Percentiles rank a stretch among this genome's conserved stretches.
phyloP scores from a whole-genome alignment of 2,888 invertebrate genomes.

The Xylota sylvarum region DNA sequence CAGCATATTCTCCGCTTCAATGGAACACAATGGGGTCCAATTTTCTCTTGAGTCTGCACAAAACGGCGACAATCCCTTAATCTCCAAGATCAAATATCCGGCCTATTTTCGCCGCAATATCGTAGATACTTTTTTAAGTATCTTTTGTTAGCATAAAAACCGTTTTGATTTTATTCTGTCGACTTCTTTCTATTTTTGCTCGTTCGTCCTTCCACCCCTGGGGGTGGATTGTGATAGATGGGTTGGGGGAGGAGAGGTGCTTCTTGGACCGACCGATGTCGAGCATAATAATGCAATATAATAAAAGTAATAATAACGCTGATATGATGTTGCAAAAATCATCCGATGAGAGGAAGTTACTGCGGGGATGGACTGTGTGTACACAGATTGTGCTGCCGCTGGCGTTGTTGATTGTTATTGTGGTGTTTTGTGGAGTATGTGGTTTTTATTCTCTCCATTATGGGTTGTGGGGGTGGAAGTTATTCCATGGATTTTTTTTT shows the following conservation, averaged over 20 bases:
- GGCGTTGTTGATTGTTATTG: slow-evolving; percentile 73
- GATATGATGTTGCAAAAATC: slow-evolving; percentile 73
- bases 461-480: slow-evolving; percentile 20
- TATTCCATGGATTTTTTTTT: too few species aligned
- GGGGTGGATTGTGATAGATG: slow-evolving; percentile 32
- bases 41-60: slow-evolving; percentile 80
- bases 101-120: slow-evolving; percentile 79
- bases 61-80: slow-evolving; percentile 80
- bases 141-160: slow-evolving; percentile 77
- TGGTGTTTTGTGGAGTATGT: slow-evolving; percentile 60
- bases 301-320: slow-evolving; percentile 77
- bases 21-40: slow-evolving; percentile 79
- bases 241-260: slow-evolving; percentile 39
- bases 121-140: slow-evolving; percentile 78
- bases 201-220: slow-evolving; percentile 24
- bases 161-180: slow-evolving; percentile 73
- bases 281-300: slow-evolving; percentile 77
- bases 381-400: slow-evolving; percentile 34
- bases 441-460: slow-evolving; percentile 38
- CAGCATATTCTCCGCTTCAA: slow-evolving; percentile 78
- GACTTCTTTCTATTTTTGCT: slow-evolving; percentile 32
- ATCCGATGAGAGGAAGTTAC: slow-evolving; percentile 63
- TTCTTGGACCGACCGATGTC: slow-evolving; percentile 64
- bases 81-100: slow-evolving; percentile 80
- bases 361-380: slow-evolving; percentile 7